A percentile compares a stretch with the other conserved stretches of the same genome.
Conservation (phyloP, 2,888 invertebrate genomes). For the Zele albiditarsus region DNA sequence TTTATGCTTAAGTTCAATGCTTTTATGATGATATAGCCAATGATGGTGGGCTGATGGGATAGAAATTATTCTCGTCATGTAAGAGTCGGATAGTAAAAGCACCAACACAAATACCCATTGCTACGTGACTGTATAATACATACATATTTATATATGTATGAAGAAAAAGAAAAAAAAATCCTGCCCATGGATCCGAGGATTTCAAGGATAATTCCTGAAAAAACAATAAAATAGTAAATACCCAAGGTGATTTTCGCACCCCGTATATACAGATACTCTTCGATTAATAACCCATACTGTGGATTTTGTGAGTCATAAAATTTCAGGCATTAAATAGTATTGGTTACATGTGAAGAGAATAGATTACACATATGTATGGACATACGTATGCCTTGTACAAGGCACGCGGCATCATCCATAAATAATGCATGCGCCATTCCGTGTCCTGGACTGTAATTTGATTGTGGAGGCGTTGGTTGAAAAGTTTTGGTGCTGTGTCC, state of each 20-base stretch:
- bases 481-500: slow-evolving; percentile 57
- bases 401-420: slow-evolving; percentile 66
- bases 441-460: slow-evolving; percentile 69
- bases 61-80: slow-evolving; percentile 69
- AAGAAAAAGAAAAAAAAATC: background rate
- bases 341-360: slow-evolving; percentile 21
- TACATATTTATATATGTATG: slow-evolving; percentile 1
- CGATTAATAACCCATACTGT: background rate
- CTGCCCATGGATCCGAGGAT: slow-evolving; percentile 12
- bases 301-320: slow-evolving; percentile 5
- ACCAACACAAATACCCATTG: slow-evolving; percentile 66
- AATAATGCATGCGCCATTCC: slow-evolving; percentile 65
- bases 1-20: background rate
- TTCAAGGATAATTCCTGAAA: slow-evolving; percentile 1
- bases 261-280: background rate
- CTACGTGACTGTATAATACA: slow-evolving; percentile 57
- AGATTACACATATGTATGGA: slow-evolving; percentile 12
- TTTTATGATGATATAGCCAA: background rate
- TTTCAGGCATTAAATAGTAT: slow-evolving; percentile 13
- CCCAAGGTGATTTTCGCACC: slow-evolving; percentile 3
- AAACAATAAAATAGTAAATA: background rate
- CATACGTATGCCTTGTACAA: slow-evolving; percentile 28
- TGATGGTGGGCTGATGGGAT: slow-evolving; percentile 58
- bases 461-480: slow-evolving; percentile 70
- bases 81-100: slow-evolving; percentile 64